Percentiles rank a stretch among this genome's conserved stretches.
phyloP scores from a whole-genome alignment of 2,888 invertebrate species.

The Monoplex corrugatus region DNA sequence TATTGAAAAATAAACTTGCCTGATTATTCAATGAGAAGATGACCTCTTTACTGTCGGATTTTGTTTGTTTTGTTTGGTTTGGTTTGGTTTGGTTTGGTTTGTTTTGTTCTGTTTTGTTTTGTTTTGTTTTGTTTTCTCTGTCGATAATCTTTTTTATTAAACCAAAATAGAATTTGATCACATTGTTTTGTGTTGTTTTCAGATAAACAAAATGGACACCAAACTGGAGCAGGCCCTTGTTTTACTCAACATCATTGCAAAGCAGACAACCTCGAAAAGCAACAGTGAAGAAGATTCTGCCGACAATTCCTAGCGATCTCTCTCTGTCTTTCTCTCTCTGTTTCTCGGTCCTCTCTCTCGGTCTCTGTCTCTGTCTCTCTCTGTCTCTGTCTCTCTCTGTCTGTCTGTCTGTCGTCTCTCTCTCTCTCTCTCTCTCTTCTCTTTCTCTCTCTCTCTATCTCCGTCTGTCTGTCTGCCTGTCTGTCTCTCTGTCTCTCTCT shows the following conservation, averaged over 20 bases:
- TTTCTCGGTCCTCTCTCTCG: background rate
- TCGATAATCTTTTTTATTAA: background rate
- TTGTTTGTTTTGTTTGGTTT: too few relatives aligned
- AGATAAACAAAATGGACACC: conserved; percentile 86
- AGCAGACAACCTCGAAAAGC: conserved; percentile 45
- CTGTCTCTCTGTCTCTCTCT: background rate
- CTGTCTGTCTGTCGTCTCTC: background rate
- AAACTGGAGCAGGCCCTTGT: conserved; percentile 86
- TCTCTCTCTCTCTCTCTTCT: background rate
- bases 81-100: too few relatives aligned
- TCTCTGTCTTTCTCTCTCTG: background rate
- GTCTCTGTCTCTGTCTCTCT: background rate
- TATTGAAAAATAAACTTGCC: too few relatives aligned
- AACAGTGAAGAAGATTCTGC: conserved; percentile 25
- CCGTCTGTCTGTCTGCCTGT: background rate
- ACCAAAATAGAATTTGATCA: background rate
- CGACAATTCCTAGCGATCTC: conserved; percentile 1
- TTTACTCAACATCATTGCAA: conserved; percentile 83
- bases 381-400: background rate
- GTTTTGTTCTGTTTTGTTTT: background rate
- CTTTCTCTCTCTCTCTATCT: background rate
- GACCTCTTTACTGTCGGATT: too few relatives aligned
- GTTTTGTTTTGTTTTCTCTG: background rate
- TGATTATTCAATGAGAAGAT: too few relatives aligned
- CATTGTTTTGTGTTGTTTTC: background rate